Evolutionary conservation across 2,113 vertebrate species (phyloP), one percentile per base, ranked within the genome.

Genomic region (Sakesphorus luctuosus): DNA sequence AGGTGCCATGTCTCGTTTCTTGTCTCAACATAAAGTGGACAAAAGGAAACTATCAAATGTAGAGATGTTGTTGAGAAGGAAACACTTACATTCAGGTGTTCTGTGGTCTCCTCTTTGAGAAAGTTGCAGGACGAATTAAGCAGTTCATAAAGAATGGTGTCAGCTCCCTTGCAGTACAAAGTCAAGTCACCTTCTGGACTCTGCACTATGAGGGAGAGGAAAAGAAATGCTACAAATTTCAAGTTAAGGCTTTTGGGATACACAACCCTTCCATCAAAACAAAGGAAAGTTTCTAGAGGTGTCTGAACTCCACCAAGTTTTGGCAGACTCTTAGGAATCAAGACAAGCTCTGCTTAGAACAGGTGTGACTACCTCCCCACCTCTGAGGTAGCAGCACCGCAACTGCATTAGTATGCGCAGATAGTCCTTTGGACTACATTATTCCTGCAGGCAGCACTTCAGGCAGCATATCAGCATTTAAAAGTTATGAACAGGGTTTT

Each of bases 121-220:
- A 97, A 84, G 13, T 36, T 86, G 19, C 98, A 99, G 89, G 98
- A 98, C 1, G 97, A 96, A 84, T 99, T 94, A 36, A 99, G 98
- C 65, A 98, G 98, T 56, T 99, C 98, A 33, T 97, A 99, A 87
- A 99, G 97, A 87, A 99, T 98, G 49, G 99, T 99, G 97, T 99
- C 99, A 10, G 99, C 99, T 15, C 99, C 99, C 92, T 99, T 99
- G 97, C 99, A 99, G 97, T 98, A 99, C 15, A 99, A 97, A 50
- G 98, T 98, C 91, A 99, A 18, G 59, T 96, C 98, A 18, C 98
- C 98, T 20, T 98, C 98, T 16, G 99, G 99, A 92, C 97, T 98
- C 19, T 87, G 97, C 86, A 99, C 99, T 99, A 91, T 2, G 52
- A 86, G 80, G 38, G 87, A 94, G 6, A 68, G 38, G 8, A 97